Conservation (phyloP, 2,888 invertebrate species). For the Nebria salina region DNA sequence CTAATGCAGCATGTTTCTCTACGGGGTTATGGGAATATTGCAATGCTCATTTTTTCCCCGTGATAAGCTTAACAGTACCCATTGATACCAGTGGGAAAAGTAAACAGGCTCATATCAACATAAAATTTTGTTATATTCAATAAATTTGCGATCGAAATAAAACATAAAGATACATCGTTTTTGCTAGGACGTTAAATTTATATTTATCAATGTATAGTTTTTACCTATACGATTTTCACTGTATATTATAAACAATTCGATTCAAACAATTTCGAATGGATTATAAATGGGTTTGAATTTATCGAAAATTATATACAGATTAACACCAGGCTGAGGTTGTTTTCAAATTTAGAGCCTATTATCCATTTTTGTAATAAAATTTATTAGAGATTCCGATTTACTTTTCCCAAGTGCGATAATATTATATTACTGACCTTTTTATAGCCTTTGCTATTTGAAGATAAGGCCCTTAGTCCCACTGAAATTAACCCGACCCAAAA, state of each 20-base stretch:
- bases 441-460: slow-evolving; percentile 63
- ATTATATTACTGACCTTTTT: slow-evolving; percentile 60
- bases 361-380: background rate
- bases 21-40: slow-evolving; percentile 37
- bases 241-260: too few species aligned
- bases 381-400: slow-evolving; percentile 23
- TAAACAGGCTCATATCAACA: slow-evolving; percentile 31
- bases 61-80: slow-evolving; percentile 32
- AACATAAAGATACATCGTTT: too few species aligned
- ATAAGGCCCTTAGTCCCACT: slow-evolving; percentile 59
- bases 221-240: too few species aligned
- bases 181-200: too few species aligned
- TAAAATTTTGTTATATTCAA: background rate
- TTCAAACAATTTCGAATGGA: too few species aligned
- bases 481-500: slow-evolving; percentile 50
- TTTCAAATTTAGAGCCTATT: background rate
- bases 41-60: slow-evolving; percentile 32
- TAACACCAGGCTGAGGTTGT: too few species aligned
- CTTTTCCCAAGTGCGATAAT: slow-evolving; percentile 35
- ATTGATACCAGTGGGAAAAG: slow-evolving; percentile 46
- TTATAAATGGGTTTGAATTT: too few species aligned
- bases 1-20: slow-evolving; percentile 41
- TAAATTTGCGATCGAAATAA: too few species aligned
- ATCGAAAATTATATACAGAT: too few species aligned
- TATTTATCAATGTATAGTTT: too few species aligned